phyloP scores from a whole-genome alignment of 2,113 vertebrate genomes.

The Uropsilus gracilis region DNA sequence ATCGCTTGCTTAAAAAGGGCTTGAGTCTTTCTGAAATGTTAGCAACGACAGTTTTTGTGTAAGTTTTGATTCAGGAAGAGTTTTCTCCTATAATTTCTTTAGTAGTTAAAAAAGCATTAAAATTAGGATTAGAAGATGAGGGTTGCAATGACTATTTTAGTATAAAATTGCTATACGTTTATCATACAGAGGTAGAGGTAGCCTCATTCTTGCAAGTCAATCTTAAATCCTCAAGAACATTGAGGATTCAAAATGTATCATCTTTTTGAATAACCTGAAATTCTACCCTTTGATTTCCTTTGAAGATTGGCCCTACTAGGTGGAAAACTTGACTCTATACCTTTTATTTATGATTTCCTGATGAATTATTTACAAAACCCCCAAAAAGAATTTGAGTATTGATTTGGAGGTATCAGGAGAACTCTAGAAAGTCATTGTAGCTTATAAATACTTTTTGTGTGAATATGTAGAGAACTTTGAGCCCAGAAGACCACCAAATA shows the following conservation, averaged over 20 bases:
- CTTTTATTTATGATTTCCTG: neutral
- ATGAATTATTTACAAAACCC: neutral
- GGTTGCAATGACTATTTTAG: neutral
- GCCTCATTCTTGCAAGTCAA: neutral
- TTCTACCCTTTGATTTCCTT: conserved; percentile 14
- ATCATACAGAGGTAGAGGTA: neutral
- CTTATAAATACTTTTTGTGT: conserved; percentile 3
- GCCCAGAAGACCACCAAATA: neutral
- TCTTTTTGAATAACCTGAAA: conserved; percentile 17
- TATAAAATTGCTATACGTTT: neutral
- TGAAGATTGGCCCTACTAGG: conserved; percentile 5
- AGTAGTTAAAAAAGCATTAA: neutral
- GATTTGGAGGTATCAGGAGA: neutral
- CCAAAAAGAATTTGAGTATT: neutral
- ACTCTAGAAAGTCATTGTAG: neutral
- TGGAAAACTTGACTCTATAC: neutral
- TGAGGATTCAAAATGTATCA: neutral
- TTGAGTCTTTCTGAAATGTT: neutral
- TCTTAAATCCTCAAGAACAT: neutral
- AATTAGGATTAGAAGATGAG: conserved; percentile 14
- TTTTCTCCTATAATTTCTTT: conserved; percentile 12
- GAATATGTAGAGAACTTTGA: neutral
- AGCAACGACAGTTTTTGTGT: conserved; percentile 3
- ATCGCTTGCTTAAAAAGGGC: neutral
- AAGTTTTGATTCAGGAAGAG: neutral